Percentiles rank a stretch among this genome's conserved stretches.
These are phyloP conservation scores for Phaethornis superciliosus DNA, from an alignment of 2,113 vertebrate species.

Conservation along the genomic window DNA sequence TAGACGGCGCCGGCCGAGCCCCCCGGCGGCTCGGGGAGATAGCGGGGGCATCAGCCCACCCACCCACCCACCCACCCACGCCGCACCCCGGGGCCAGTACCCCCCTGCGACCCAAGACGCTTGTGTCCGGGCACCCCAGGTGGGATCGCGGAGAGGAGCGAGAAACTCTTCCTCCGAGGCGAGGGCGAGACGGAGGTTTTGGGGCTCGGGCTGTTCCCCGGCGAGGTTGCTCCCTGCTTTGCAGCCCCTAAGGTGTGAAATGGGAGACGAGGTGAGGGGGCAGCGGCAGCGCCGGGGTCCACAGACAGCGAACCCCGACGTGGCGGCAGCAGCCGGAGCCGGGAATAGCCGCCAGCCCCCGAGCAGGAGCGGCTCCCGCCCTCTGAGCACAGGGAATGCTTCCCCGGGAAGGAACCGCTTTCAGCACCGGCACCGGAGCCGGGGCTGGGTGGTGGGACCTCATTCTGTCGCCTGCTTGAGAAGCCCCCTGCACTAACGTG, in stretches of 20 bases:
- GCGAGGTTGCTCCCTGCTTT: too few species aligned
- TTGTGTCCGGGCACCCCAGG: background rate
- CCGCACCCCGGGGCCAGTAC: background rate
- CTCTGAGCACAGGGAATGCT: background rate
- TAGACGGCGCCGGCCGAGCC: slow-evolving; percentile 11
- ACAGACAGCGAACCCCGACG: background rate
- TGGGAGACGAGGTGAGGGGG: accelerated
- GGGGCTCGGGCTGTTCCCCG: background rate
- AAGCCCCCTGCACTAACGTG: background rate
- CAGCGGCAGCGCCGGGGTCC: background rate
- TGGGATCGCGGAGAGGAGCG: background rate
- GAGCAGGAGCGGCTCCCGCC: background rate
- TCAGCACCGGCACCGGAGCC: background rate
- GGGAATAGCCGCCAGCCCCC: background rate
- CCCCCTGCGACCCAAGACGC: accelerated
- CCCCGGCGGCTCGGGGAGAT: background rate
- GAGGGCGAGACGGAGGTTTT: background rate
- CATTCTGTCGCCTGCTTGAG: accelerated
- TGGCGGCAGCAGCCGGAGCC: background rate
- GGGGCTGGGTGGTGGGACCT: background rate
- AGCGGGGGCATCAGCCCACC: background rate
- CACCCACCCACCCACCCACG: too few species aligned
- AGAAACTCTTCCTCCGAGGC: background rate
- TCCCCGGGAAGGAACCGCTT: background rate
- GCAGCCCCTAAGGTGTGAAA: background rate